Evolutionary conservation across 1,140 invertebrate species (phyloP).

Genomic region (Hydropsyche tenuis): DNA sequence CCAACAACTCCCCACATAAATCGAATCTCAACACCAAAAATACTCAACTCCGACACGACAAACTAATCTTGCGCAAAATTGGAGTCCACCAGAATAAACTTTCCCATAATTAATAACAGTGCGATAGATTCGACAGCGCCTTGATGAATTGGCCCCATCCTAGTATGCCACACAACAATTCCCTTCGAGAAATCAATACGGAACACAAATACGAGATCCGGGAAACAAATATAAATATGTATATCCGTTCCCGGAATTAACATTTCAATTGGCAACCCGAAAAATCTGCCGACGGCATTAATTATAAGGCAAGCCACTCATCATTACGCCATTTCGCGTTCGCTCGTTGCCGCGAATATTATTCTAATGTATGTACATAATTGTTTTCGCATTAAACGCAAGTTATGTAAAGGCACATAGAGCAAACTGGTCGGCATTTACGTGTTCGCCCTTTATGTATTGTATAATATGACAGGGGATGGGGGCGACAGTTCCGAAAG

Average conservation of each 20-base stretch:
- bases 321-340: not conserved
- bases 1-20: too few relatives aligned
- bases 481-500: too few relatives aligned
- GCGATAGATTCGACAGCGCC: constrained; percentile 7
- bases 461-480: too few relatives aligned
- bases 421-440: not conserved
- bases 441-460: not conserved
- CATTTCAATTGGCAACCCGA: not conserved
- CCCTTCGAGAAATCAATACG: not conserved
- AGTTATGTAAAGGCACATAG: constrained; percentile 18
- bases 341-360: constrained; percentile 4
- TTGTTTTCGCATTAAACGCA: constrained; percentile 7
- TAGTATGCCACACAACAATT: not conserved
- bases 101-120: constrained; percentile 9
- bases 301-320: constrained; percentile 8
- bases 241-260: too few relatives aligned
- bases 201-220: not conserved
- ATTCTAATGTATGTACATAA: constrained; percentile 22
- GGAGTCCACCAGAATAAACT: not conserved
- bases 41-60: not conserved
- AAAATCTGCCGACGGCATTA: not conserved
- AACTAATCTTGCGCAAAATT: not conserved
- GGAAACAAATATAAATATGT: not conserved
- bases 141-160: not conserved
- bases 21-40: not conserved